Evolutionary conservation across 2,113 vertebrate genomes (phyloP).

Genomic region (Eudyptes chrysolophus): DNA sequence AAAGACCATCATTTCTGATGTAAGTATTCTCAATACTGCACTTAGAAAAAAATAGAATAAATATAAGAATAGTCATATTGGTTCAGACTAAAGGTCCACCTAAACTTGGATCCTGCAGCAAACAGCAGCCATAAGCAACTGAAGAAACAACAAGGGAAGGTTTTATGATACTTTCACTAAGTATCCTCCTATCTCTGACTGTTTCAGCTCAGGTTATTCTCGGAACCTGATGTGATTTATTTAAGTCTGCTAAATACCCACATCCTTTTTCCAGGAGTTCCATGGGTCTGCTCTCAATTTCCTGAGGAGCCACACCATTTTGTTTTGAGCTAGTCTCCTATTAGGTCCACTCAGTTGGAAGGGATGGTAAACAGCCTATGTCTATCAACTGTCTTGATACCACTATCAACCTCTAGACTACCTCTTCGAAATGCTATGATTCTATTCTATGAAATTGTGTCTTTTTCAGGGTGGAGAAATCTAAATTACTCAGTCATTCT

Average conservation of each 20-base stretch:
- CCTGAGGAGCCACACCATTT: background rate
- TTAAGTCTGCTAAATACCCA: background rate
- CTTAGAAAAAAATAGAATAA: background rate
- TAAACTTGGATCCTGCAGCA: background rate
- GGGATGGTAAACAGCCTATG: background rate
- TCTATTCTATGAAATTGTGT: too few relatives aligned
- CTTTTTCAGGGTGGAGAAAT: background rate
- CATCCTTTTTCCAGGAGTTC: background rate
- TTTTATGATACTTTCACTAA: background rate
- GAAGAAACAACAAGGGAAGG: background rate
- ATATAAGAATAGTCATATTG: background rate
- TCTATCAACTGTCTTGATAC: background rate
- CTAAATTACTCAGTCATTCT: background rate
- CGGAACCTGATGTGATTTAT: background rate
- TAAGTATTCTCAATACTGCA: background rate
- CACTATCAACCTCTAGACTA: background rate
- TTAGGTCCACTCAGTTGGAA: background rate
- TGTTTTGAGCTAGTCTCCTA: background rate
- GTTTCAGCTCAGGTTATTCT: background rate
- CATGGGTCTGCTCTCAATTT: background rate
- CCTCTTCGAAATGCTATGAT: background rate
- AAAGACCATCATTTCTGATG: background rate
- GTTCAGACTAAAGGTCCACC: background rate
- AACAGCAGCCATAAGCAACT: background rate
- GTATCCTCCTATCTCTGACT: background rate